A percentile compares a stretch with the other conserved stretches of the same genome.
Evolutionary conservation across 2,888 invertebrate species (phyloP).

Genomic region (Conistra vaccinii): DNA sequence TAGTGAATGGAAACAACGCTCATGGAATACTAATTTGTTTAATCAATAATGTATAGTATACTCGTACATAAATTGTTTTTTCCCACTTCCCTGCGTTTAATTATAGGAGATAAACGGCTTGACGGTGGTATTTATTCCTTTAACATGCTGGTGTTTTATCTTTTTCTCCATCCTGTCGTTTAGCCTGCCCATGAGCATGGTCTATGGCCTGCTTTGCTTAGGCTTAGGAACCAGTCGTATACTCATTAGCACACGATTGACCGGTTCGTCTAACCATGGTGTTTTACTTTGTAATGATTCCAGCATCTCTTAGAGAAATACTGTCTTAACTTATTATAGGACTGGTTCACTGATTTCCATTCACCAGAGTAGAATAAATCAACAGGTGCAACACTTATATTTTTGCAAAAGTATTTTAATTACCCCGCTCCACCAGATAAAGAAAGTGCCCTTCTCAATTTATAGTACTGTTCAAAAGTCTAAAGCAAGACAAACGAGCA

Average conservation of each 20-base stretch:
- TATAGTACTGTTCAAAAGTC: constrained; percentile 27
- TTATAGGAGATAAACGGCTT: constrained; percentile 50
- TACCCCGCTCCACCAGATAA: constrained; percentile 21
- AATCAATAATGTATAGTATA: constrained; percentile 63
- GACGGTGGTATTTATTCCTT: constrained; percentile 53
- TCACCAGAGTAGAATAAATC: not conserved
- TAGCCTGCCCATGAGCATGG: constrained; percentile 15
- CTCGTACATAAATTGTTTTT: constrained; percentile 56
- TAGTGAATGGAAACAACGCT: constrained; percentile 59
- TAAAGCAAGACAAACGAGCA: constrained; percentile 44
- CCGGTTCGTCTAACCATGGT: constrained; percentile 46
- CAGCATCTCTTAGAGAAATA: constrained; percentile 24
- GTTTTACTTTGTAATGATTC: constrained; percentile 42
- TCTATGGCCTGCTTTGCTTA: constrained; percentile 33
- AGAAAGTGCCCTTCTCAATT: constrained; percentile 33
- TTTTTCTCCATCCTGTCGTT: constrained; percentile 50
- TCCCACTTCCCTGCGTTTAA: constrained; percentile 51
- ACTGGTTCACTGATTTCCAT: not conserved
- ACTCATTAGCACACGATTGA: constrained; percentile 52
- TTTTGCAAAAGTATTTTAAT: constrained; percentile 27
- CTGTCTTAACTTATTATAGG: constrained; percentile 15
- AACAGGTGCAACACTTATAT: not conserved
- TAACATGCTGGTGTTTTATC: constrained; percentile 36
- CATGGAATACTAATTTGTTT: constrained; percentile 62
- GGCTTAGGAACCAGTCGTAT: constrained; percentile 35